Base-by-base conservation (phyloP, 2,888 invertebrate species). In the Mythimna impura region DNA sequence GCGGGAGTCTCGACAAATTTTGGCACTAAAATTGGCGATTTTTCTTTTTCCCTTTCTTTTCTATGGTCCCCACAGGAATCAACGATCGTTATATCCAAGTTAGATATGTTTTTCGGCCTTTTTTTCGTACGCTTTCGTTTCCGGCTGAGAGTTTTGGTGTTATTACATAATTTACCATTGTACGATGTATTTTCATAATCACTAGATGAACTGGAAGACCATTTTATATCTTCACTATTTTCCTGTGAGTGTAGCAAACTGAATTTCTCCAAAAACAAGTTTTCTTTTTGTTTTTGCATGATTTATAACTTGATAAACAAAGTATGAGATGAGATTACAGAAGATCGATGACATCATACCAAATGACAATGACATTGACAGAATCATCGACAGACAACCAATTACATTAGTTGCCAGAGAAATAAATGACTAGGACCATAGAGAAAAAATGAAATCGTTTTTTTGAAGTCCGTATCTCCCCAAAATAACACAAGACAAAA, bases 171-270 rank as follows among this genome's bases (percentile, higher is more conserved):
- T 36, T 86, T 87, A 57, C 77, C 85, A 57, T 76, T 73, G 14
- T 36, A 65, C 17, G 83, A 71, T 14, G 79, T 67, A 69, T 91
- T 90, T 84, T 95, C 95, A 68, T 89, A 90, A 47, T 94, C 96
- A 81, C 94, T 95, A 0, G 94, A 93, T 30, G 94, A 93, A 77
- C 94, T 94, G 5, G 90, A 92, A 20, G 95, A 92, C 95, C 95
- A 95, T 73, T 87, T 89, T 40, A 96, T 96, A 73, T 94, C 92
- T 76, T 92, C 92, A n/a, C 80, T 86, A 43, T 89, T 77, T 68
- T 94, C 92, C 89, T 95, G 95, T 3, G 94, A 94, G 82, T 93
- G 92, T 52, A 95, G 79, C 66, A 93, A 79, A 8, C 85, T 75
- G 79, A 95, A 95, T 82, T 94, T 95, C 12, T 91, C 84, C 6